phyloP scores from a whole-genome alignment of 2,888 invertebrate genomes.

The Pycnomerus fuliginosus region DNA sequence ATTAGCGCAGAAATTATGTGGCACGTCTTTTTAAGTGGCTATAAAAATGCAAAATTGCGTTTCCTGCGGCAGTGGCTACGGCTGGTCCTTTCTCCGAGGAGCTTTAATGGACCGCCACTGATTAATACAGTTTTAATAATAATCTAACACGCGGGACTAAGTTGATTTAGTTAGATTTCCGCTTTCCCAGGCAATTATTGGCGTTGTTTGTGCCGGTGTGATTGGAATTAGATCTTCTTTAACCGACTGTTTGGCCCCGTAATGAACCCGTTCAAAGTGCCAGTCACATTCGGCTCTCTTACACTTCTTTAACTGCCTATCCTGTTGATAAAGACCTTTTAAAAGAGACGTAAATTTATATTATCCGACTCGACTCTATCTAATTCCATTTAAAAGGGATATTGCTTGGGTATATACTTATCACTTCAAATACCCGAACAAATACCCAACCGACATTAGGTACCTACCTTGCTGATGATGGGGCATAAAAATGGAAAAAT shows the following conservation, averaged over 20 bases:
- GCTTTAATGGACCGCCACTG: constrained; percentile 10
- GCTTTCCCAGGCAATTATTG: constrained; percentile 30
- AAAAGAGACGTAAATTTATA: constrained; percentile 34
- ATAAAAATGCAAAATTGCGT: no score
- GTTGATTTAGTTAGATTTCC: constrained; percentile 24
- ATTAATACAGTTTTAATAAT: constrained; percentile 22
- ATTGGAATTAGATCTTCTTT: constrained; percentile 32
- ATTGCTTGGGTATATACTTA: constrained; percentile 17
- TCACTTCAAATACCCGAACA: constrained; percentile 14
- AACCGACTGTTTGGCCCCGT: constrained; percentile 26
- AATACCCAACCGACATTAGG: no score
- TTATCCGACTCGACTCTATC: constrained; percentile 27
- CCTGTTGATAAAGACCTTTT: constrained; percentile 32
- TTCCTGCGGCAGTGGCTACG: no score
- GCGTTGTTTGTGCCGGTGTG: constrained; percentile 29
- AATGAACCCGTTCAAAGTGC: constrained; percentile 34
- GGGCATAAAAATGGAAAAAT: no score
- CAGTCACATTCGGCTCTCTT: constrained; percentile 34
- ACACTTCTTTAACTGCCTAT: constrained; percentile 33
- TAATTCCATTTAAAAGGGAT: constrained; percentile 16
- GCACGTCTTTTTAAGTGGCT: no score
- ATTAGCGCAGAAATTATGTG: no score
- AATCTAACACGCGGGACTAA: constrained; percentile 14
- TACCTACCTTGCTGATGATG: no score
- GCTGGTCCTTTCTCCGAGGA: neutral